Evolutionary conservation across 92 coral and sea anemone genomes (phyloP).

Genomic region (Galaxea fascicularis): DNA sequence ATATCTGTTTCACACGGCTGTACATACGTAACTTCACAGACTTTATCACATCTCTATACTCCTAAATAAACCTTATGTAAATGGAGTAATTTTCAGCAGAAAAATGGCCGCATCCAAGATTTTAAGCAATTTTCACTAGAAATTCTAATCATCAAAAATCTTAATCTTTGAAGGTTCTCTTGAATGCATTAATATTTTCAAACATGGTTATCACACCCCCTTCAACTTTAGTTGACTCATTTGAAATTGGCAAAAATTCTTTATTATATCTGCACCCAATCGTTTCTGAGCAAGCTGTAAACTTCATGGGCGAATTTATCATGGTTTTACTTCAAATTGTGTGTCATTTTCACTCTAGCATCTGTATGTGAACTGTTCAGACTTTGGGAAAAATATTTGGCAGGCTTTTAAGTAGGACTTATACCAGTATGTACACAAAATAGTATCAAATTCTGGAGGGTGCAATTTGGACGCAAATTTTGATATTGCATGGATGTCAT

Average conservation of each 20-base stretch:
- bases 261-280: constrained; percentile 1
- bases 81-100: constrained; percentile 21
- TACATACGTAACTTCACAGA: neutral
- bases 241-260: constrained; percentile 6
- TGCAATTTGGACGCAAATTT: constrained; percentile 16
- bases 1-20: too few species aligned
- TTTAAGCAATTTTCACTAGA: constrained; percentile 15
- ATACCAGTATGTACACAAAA: constrained; percentile 18
- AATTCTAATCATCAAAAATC: constrained; percentile 15
- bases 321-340: neutral
- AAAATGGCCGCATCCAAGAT: constrained; percentile 18
- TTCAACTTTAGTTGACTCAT: constrained; percentile 21
- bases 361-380: constrained; percentile 17
- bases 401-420: constrained; percentile 22
- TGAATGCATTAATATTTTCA: constrained; percentile 24
- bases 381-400: constrained; percentile 26
- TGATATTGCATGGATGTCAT: constrained; percentile 24
- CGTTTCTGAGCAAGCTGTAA: constrained; percentile 14
- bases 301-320: constrained; percentile 23
- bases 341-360: constrained; percentile 13
- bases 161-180: constrained; percentile 11
- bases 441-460: constrained; percentile 30
- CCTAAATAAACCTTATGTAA: constrained; percentile 13
- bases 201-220: neutral
- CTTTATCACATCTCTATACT: constrained; percentile 12